phyloP scores from a whole-genome alignment of 1,140 invertebrate species.

The Caenorhabditis briggsae region DNA sequence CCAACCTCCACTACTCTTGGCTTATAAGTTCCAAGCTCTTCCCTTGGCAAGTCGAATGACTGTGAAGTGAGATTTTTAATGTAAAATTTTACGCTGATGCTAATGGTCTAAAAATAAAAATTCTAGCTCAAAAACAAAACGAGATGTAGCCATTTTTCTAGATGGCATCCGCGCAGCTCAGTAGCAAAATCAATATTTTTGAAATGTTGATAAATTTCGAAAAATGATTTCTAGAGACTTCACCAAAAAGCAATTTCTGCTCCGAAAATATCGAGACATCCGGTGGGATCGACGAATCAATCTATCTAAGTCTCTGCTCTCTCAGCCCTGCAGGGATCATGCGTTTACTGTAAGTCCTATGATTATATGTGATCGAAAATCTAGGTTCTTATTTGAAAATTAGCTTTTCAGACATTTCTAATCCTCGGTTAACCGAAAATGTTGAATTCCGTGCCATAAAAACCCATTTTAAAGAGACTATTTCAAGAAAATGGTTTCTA shows the following conservation, averaged over 20 bases:
- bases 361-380: not conserved
- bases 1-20: slow-evolving; percentile 77
- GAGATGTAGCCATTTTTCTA: too few relatives aligned
- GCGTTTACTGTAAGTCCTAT: not conserved
- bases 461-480: too few relatives aligned
- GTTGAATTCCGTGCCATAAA: not conserved
- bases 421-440: too few relatives aligned
- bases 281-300: slow-evolving; percentile 79
- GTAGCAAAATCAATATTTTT: not conserved
- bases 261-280: slow-evolving; percentile 79
- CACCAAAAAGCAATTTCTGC: slow-evolving; percentile 77
- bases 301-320: slow-evolving; percentile 25
- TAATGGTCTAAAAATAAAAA: too few relatives aligned
- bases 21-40: slow-evolving; percentile 80
- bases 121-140: too few relatives aligned
- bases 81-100: too few relatives aligned
- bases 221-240: slow-evolving; percentile 77
- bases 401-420: too few relatives aligned
- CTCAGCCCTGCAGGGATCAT: not conserved
- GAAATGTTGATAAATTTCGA: not conserved
- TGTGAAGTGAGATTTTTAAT: slow-evolving; percentile 59
- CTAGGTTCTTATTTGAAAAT: too few relatives aligned
- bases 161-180: too few relatives aligned
- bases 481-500: too few relatives aligned
- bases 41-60: slow-evolving; percentile 76